Percentiles rank a stretch among this genome's conserved stretches.
Evolutionary conservation across 2,888 invertebrate species (phyloP).

Genomic region (Napeogenes sylphis): DNA sequence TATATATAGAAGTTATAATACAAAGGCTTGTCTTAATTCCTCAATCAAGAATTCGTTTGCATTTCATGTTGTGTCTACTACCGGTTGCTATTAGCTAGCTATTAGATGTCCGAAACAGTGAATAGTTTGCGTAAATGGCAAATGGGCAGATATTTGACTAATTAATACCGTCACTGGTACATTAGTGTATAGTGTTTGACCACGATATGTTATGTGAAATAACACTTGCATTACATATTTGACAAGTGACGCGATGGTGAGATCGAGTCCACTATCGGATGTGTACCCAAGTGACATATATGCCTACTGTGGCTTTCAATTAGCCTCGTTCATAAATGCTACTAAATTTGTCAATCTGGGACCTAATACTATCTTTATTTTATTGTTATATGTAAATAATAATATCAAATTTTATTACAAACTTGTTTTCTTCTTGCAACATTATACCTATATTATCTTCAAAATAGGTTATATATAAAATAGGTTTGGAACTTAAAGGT

Average conservation of each 20-base stretch:
- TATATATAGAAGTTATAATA: no score
- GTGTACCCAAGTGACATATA: not conserved
- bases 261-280: not conserved
- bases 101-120: conserved; percentile 20
- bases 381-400: no score
- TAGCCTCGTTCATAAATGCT: no score
- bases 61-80: not conserved
- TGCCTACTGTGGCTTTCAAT: no score
- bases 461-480: no score
- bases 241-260: not conserved
- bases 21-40: no score
- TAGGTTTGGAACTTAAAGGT: not conserved
- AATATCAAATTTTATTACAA: no score
- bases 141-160: conserved; percentile 19
- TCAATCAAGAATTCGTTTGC: no score
- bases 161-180: conserved; percentile 14
- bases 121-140: conserved; percentile 17
- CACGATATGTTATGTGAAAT: conserved; percentile 13
- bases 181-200: conserved; percentile 13
- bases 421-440: no score
- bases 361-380: no score
- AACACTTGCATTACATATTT: conserved; percentile 7
- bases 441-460: no score
- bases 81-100: conserved; percentile 10
- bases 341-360: no score